Conservation (phyloP, 23 tunicate species). For the Ciona savignyi region DNA sequence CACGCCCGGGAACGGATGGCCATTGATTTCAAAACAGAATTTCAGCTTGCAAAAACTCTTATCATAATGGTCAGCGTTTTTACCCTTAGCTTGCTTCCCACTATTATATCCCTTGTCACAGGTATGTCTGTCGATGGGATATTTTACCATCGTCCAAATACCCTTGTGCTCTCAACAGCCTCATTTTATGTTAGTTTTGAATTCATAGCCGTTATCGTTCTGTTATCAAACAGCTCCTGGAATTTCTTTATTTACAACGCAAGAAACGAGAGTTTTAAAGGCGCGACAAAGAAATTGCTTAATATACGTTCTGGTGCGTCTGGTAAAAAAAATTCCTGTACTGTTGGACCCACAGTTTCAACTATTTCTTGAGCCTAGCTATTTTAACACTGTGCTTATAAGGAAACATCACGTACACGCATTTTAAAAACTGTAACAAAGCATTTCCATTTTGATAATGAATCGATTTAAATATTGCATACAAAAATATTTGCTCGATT, state of each 20-base stretch:
- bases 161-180: background rate
- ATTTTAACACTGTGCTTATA: too few relatives aligned
- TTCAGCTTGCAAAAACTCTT: slow-evolving; percentile 7
- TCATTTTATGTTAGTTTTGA: slow-evolving; percentile 2
- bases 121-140: background rate
- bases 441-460: too few relatives aligned
- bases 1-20: slow-evolving; percentile 60
- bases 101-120: background rate
- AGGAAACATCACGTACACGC: too few relatives aligned
- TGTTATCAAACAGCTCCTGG: slow-evolving; percentile 19
- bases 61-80: slow-evolving; percentile 21
- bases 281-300: too few relatives aligned
- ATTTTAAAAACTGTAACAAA: too few relatives aligned
- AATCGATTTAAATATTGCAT: too few relatives aligned
- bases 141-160: background rate
- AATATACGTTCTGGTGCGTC: too few relatives aligned
- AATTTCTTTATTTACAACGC: slow-evolving; percentile 25
- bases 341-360: too few relatives aligned
- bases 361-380: too few relatives aligned
- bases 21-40: slow-evolving; percentile 5
- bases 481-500: too few relatives aligned
- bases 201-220: slow-evolving; percentile 8
- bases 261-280: slow-evolving; percentile 15
- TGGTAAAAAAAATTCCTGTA: too few relatives aligned
- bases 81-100: slow-evolving; percentile 11